phyloP scores from a whole-genome alignment of 2,113 vertebrate genomes.

The Odontophorus gujanensis region DNA sequence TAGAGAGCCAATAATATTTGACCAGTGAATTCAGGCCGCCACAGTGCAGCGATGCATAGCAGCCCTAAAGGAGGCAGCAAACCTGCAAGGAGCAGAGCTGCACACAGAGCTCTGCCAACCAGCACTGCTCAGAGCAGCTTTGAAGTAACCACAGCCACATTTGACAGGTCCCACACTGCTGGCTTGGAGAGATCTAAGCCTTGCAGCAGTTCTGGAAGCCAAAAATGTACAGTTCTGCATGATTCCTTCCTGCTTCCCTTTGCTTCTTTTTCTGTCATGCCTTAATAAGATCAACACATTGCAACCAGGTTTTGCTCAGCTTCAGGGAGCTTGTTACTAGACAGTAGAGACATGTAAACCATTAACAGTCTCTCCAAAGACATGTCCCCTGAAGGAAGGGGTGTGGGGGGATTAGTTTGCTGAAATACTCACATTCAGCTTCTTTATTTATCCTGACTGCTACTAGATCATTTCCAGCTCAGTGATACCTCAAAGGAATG shows the following conservation, averaged over 20 bases:
- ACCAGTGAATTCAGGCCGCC: background rate
- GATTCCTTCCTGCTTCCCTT: background rate
- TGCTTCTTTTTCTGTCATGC: background rate
- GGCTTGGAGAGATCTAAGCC: background rate
- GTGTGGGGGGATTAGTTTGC: too few species aligned
- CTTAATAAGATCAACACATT: background rate
- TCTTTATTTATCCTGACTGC: background rate
- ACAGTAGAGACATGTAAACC: background rate
- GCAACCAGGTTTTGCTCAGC: background rate
- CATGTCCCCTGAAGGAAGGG: background rate
- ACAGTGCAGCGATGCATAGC: background rate
- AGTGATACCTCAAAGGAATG: background rate
- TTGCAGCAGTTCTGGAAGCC: background rate
- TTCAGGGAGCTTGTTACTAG: background rate
- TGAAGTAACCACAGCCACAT: background rate
- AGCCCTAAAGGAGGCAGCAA: background rate
- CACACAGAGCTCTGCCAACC: fast-evolving
- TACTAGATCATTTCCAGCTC: background rate
- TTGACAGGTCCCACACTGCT: background rate
- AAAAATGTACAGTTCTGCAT: background rate
- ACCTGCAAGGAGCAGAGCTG: background rate
- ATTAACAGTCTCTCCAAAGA: background rate
- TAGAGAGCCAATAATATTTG: background rate
- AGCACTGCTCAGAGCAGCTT: background rate
- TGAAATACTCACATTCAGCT: background rate